Percentiles rank a stretch among this genome's conserved stretches.
Evolutionary conservation across 2,113 vertebrate species (phyloP).

Genomic region (Meriones unguiculatus): DNA sequence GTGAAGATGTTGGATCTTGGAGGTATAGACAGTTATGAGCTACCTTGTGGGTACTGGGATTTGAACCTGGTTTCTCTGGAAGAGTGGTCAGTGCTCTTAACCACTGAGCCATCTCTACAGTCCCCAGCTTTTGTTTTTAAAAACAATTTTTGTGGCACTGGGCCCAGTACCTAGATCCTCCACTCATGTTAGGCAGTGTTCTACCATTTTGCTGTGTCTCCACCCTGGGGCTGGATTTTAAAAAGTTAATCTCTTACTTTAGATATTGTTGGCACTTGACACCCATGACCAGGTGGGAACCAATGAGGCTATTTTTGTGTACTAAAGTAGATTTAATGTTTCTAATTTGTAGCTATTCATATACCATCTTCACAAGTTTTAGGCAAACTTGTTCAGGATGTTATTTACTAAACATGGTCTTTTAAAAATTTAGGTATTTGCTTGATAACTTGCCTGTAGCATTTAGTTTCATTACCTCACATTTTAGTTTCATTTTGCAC

Average conservation of each 20-base stretch:
- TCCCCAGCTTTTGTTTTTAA: not conserved
- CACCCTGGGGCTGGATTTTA: not conserved
- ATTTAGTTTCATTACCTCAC: not conserved
- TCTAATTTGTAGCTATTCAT: constrained; percentile 20
- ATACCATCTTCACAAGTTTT: constrained; percentile 25
- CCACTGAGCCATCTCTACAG: no score
- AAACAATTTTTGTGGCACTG: not conserved
- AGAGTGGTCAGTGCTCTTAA: no score
- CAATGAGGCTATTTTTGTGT: not conserved
- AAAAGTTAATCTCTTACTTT: not conserved
- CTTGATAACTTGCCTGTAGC: not conserved
- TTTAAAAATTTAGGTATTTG: not conserved
- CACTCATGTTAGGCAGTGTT: not conserved
- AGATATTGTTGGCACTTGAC: not conserved
- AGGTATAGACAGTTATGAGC: no score
- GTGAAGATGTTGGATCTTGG: no score
- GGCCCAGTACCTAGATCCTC: not conserved
- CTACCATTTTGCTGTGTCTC: not conserved
- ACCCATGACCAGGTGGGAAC: not conserved
- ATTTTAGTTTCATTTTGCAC: not conserved
- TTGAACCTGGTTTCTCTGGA: no score
- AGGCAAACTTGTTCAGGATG: constrained; percentile 3
- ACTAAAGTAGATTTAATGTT: constrained; percentile 16
- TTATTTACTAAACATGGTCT: constrained; percentile 36
- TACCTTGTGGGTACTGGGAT: no score